Conservation (phyloP, 2,888 invertebrate species). For the Antheraea assamensis region DNA sequence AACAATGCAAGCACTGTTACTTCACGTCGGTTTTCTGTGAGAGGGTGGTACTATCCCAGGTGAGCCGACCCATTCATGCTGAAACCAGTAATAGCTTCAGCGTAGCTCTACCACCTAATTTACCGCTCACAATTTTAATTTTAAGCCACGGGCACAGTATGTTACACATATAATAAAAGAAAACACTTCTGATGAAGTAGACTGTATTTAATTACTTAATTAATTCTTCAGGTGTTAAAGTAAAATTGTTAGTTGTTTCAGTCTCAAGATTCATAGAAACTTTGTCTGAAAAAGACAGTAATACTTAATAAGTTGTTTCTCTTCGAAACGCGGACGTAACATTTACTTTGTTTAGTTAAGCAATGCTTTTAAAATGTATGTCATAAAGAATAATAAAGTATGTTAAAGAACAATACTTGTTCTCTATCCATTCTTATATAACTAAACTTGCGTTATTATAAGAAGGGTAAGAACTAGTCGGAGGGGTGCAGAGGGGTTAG, state of each 20-base stretch:
- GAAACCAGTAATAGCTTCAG: too few species aligned
- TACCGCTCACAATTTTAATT: too few species aligned
- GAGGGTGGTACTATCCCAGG: too few species aligned
- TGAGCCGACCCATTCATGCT: too few species aligned
- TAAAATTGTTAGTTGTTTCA: conserved; percentile 7
- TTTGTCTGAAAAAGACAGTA: neutral
- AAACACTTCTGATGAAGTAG: neutral
- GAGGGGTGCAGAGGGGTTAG: too few species aligned
- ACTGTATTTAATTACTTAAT: neutral
- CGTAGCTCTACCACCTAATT: too few species aligned
- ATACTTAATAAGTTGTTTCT: conserved; percentile 5
- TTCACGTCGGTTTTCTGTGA: too few species aligned
- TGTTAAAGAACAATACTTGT: neutral
- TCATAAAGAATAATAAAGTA: neutral
- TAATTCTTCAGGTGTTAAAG: neutral
- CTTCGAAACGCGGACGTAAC: neutral
- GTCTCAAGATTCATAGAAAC: conserved; percentile 11
- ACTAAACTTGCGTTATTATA: neutral
- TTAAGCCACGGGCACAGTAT: too few species aligned
- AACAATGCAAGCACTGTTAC: too few species aligned
- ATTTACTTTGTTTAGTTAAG: neutral
- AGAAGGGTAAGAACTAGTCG: too few species aligned
- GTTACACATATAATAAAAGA: neutral
- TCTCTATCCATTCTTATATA: neutral
- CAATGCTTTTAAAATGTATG: neutral